Evolutionary conservation across 2,113 vertebrate genomes (phyloP), one percentile per base, ranked within the genome.

Genomic region (Polypterus bichir): DNA sequence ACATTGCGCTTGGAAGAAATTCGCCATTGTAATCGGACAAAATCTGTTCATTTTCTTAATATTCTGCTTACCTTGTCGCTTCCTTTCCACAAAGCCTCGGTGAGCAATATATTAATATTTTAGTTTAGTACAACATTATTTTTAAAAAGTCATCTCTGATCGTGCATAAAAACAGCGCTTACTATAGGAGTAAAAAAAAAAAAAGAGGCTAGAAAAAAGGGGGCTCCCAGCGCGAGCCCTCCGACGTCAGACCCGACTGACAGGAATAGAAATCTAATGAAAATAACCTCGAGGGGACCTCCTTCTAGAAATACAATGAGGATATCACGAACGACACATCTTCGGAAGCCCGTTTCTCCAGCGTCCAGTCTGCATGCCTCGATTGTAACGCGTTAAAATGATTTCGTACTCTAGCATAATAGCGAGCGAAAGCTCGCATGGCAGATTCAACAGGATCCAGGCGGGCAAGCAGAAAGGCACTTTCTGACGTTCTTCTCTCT

Each of bases 61-160:
- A 46, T 11, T 54, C 44, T 48, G 68, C 84, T 74, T 69, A 88
- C 86, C 84, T 86, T 83, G 81, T 88, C 84, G 83, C 80, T 77
- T 83, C 74, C 80, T 27, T 27, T 2, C 27, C 27, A 27, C 27
- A 27, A 27, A 27, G 27, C 27, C 27, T 27, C 27, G 27, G 27
- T 27, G 27, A 27, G 27, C 27, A 27, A 27, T 27, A 27, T 27
- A 27, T 27, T 27, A 27, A 27, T 27, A 27, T 27, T 27, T 27
- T 27, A 27, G 27, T 27, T 27, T 27, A 27, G 27, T 27, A 27
- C n/a, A n/a, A n/a, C 27, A 27, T 27, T 27, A 27, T 27, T 27
- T 27, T 27, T 27, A 27, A 27, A 27, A 81, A 82, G 61, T 69
- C 67, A 60, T 70, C 73, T 76, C 59, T 70, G 65, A 68, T 73